Base-by-base conservation (phyloP, 2,797 vertebrate species). In the Myotis daubentonii region DNA sequence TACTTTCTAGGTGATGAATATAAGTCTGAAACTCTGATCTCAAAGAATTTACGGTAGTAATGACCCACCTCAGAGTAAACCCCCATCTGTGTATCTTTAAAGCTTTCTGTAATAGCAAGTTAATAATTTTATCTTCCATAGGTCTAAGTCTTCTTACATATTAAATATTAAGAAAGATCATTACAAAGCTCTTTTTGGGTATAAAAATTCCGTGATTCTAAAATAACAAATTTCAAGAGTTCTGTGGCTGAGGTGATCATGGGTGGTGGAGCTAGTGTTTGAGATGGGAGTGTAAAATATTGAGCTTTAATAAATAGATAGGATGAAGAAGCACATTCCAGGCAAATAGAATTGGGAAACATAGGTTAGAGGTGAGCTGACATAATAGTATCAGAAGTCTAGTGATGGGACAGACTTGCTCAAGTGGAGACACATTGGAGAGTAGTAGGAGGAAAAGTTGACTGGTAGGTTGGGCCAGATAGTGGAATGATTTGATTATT, bases 271-370 rank as follows among this genome's bases (percentile, higher is more conserved):
- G 53, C 65, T 51, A 38, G 13, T 55, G 15, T 80, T 47, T 84
- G 68, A 90, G 57, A 36, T 70, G 28, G 38, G 60, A 92, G 87
- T 95, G 78, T 72, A 74, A 93, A 96, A 79, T 93, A 82, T 53
- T 25, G 51, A 1, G 44, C 5, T 92, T 90, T 86, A 81, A 80
- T 57, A 88, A 93, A 88, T 38, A 76, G 16, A 72, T 55, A 75
- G 5, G 53, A 91, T 53, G 78, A 93, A 95, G 49, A 36, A 23
- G 17, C 6, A 51, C 55, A 74, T 95, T 91, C 65, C 53, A 94
- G 72, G 78, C 8, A 4, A 72, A 53, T 51, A 22, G 91, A 97
- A 88, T 81, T 70, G 66, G 85, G 30, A 25, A 81, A 71, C 30
- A 84, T 6, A 53, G 36, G 25, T 71, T 57, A 85, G 6, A 85